Base-by-base conservation (phyloP, 2,888 invertebrate genomes). In the Latrodectus hesperus region DNA sequence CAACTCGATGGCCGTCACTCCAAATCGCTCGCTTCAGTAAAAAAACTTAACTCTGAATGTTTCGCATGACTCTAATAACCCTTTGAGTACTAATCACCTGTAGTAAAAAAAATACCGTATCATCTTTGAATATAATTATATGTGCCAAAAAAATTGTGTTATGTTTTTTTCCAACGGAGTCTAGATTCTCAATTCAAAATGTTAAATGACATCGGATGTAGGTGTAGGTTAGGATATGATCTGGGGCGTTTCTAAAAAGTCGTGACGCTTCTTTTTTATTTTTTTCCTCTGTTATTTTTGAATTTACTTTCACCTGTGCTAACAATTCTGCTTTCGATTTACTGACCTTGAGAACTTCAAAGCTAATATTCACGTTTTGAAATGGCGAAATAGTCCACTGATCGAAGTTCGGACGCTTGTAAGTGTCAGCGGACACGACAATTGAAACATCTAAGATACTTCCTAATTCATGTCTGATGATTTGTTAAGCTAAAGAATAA, bases 161-260 rank as follows among this genome's bases (percentile, higher is more conserved):
- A 60, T n/a, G 0, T n/a, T n/a, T 60, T 55, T 22, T 60, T n/a
- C 10, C 60, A 16, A 12, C n/a, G 12, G n/a, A 60, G n/a, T 12
- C 60, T 60, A 60, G 11, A 10, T 14, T 60, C n/a, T 60, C 14
- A 60, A n/a, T 11, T 16, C 12, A n/a, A 60, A 12, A 38, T 38
- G 10, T 60, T 12, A 60, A 12, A 16, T 10, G 12, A 11, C n/a
- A 16, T 60, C 12, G n/a, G 60, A 60, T 60, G 60, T 60, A 60
- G 16, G 60, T 60, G 60, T 60, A 60, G 60, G 60, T 60, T n/a
- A n/a, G 60, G 60, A n/a, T n/a, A n/a, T 60, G 60, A 60, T 60
- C 60, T 60, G 60, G 60, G 60, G 60, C 60, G 60, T 60, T 60
- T n/a, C 60, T 60, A 12, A 60, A 60, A 11, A 60, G n/a, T 60